Evolutionary conservation across 2,797 vertebrate species (phyloP).

Genomic region (Chiroxiphia lanceolata): DNA sequence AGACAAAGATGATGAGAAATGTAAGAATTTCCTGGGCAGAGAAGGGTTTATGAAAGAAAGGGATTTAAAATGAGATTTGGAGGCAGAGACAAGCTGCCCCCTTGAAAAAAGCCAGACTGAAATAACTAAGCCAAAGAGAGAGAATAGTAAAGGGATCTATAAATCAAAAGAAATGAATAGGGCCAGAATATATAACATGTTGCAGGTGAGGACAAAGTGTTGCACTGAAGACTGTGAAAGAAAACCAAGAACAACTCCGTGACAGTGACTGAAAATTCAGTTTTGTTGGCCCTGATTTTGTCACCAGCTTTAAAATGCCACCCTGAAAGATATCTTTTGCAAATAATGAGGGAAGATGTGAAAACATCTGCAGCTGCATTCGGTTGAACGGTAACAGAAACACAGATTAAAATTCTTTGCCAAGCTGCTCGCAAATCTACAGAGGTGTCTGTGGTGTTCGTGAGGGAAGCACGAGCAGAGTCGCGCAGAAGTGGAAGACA

Average conservation of each 20-base stretch:
- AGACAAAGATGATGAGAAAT: not conserved
- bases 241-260: not conserved
- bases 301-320: not conserved
- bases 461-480: not conserved
- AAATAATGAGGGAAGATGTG: conserved; percentile 3
- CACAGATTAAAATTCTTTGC: not conserved
- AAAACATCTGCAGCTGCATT: not conserved
- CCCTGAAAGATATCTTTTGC: not conserved
- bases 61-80: not conserved
- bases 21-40: not conserved
- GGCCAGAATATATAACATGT: not conserved
- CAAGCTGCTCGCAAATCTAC: not conserved
- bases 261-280: not conserved
- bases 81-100: not conserved
- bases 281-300: not conserved
- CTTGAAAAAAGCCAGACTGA: not conserved
- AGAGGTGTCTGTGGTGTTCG: not conserved
- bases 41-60: not conserved
- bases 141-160: not conserved
- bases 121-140: not conserved
- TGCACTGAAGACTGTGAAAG: not conserved
- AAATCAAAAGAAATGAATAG: not conserved
- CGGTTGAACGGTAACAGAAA: not conserved
- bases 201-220: not conserved
- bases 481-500: not conserved